phyloP scores from a whole-genome alignment of 2,888 invertebrate genomes.

The Drosophila cracens region DNA sequence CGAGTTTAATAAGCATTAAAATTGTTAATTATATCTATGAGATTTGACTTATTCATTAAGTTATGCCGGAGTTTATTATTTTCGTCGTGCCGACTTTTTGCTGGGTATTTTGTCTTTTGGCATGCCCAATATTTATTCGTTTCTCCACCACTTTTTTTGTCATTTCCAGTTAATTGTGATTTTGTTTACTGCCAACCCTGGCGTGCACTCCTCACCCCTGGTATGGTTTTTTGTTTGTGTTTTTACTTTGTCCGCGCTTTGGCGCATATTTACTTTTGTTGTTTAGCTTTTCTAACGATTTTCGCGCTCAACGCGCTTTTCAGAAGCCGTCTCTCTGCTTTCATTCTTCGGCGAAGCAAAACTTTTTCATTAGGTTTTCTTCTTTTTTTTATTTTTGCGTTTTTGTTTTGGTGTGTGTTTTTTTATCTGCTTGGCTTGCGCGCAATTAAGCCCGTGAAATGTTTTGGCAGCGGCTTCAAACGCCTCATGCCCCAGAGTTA shows the following conservation, averaged over 20 bases:
- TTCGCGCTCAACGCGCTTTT: constrained; percentile 68
- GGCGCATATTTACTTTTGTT: constrained; percentile 71
- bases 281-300: constrained; percentile 61
- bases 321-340: constrained; percentile 29
- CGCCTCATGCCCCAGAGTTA: constrained; percentile 10
- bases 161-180: constrained; percentile 81
- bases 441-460: constrained; percentile 76
- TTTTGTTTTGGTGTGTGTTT: neutral
- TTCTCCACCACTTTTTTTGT: constrained; percentile 35
- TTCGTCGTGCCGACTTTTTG: neutral
- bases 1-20: neutral
- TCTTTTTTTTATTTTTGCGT: neutral
- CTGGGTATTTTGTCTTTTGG: constrained; percentile 14
- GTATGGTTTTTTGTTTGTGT: constrained; percentile 59
- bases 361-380: constrained; percentile 72
- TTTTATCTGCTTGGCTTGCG: constrained; percentile 73
- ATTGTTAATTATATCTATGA: neutral
- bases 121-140: neutral
- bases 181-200: constrained; percentile 69
- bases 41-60: neutral
- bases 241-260: constrained; percentile 68
- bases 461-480: constrained; percentile 50
- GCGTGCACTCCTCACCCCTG: constrained; percentile 12
- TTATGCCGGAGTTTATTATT: neutral
- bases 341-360: constrained; percentile 39